phyloP scores from a whole-genome alignment of 2,113 vertebrate genomes.

The Saimiri boliviensis region DNA sequence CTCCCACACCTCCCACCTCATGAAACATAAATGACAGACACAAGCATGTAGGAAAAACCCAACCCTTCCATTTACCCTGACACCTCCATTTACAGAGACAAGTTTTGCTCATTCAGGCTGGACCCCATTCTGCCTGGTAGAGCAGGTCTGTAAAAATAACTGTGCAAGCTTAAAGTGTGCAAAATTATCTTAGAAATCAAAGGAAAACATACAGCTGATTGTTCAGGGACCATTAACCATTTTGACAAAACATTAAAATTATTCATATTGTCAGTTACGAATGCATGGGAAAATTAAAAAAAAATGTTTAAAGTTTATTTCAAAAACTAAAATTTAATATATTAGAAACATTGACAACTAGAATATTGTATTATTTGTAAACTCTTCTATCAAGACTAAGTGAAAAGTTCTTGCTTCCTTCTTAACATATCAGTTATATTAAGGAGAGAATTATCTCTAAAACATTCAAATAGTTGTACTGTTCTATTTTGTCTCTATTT shows the following conservation, averaged over 20 bases:
- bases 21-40: neutral
- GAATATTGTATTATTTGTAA: neutral
- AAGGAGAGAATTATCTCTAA: neutral
- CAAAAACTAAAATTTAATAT: neutral
- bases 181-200: neutral
- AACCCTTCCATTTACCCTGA: no score
- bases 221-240: neutral
- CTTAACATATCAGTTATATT: neutral
- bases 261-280: neutral
- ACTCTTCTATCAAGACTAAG: neutral
- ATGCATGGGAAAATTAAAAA: neutral
- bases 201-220: rapidly evolving
- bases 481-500: neutral
- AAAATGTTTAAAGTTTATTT: neutral
- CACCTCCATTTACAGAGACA: neutral
- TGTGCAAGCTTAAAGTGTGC: neutral
- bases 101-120: neutral
- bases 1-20: neutral
- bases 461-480: neutral
- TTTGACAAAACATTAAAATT: neutral
- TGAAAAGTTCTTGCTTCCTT: neutral
- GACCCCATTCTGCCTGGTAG: neutral
- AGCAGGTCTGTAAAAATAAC: neutral
- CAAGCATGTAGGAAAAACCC: no score
- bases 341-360: neutral